Evolutionary conservation across 2,797 vertebrate species (phyloP), one percentile per base, ranked within the genome.

Genomic region (Erethizon dorsatum): DNA sequence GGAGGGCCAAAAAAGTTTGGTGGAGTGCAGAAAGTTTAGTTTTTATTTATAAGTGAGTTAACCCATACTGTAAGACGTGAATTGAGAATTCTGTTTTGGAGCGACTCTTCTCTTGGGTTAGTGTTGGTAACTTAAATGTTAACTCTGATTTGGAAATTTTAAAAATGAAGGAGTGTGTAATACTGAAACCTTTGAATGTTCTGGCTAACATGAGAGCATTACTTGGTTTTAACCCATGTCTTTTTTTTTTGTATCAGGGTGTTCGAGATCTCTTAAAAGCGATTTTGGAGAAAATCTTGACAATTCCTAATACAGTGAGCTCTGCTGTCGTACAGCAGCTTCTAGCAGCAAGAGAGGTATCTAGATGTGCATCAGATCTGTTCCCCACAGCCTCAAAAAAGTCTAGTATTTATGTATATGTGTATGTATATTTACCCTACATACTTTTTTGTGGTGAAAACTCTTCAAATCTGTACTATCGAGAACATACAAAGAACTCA

Each of bases 311-410:
- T 95, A 99, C 99, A 10, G 99, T 99, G 97, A 99, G 99, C 98
- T 99, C 99, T 83, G 99, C 99, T 94, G 99, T 99, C 94, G 99
- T 99, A 61, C 99, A 99, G 92, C 99, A 99, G 96, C 99, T 99
- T 97, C 98, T 99, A 86, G 99, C 99, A 93, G 99, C 99, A 52
- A 99, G 99, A 99, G 99, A 99, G 99, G 99, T 99, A 98, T 50
- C 73, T 31, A 77, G 26, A 77, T 31, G 26, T 31, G 6, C 26
- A 31, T 77, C 73, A 50, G 24, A 50, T 50, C 13, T 26, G 45
- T 47, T 77, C 5, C 71, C 45, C 45, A 31, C 26, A 50, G 24
- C 45, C 45, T 50, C 14, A 50, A 6, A 50, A 75, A 77, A 28
- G 45, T 50, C 26, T 77, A 13, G 13, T 22, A 22, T 54, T 24